Conservation (phyloP, 2,888 invertebrate species). For the Piscicola geometra region DNA sequence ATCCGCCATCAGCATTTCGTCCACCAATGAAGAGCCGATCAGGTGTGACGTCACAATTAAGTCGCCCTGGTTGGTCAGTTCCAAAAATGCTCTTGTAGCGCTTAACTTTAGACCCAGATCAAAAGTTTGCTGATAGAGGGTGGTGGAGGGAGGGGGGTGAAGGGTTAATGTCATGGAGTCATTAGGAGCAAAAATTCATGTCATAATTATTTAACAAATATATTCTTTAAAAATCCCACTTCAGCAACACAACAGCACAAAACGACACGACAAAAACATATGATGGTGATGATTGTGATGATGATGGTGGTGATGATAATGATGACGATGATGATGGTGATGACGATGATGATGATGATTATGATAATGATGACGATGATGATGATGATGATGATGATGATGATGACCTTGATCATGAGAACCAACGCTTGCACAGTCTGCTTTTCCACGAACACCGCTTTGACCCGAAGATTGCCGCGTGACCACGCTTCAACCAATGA, state of each 20-base stretch:
- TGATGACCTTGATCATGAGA: not conserved
- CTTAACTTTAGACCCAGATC: not conserved
- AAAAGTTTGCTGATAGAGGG: not conserved
- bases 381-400: not conserved
- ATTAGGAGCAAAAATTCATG: no score
- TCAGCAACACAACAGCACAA: no score
- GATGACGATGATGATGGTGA: no score
- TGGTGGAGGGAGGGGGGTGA: no score
- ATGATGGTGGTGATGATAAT: not conserved
- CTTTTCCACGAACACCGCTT: not conserved
- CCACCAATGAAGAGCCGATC: constrained; percentile 6
- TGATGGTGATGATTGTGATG: not conserved
- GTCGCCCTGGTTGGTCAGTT: constrained; percentile 1
- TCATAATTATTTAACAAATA: no score
- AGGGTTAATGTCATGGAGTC: no score
- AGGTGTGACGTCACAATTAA: not conserved
- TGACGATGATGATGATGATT: no score
- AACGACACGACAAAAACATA: not conserved
- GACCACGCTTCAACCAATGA: constrained; percentile 7
- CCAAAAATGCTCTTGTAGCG: not conserved
- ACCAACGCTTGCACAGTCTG: not conserved
- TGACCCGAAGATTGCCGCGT: constrained; percentile 1
- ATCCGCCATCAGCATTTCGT: not conserved
- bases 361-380: no score
- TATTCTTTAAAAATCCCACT: not conserved